Evolutionary conservation across 1,140 invertebrate genomes (phyloP).

Genomic region (Diprion similis): DNA sequence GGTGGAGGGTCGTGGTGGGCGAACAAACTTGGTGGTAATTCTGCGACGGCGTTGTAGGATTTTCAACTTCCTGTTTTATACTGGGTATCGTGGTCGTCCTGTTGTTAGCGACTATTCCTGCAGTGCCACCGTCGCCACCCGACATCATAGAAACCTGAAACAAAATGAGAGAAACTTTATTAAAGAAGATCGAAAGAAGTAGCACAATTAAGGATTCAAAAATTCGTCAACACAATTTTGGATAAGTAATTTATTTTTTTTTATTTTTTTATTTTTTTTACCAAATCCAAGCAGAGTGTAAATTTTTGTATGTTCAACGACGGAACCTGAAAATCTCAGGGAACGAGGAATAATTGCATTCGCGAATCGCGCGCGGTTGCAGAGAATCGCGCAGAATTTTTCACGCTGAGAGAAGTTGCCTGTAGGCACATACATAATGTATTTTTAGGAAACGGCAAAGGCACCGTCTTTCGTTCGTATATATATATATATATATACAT

Average conservation of each 20-base stretch:
- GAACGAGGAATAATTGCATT: too few species aligned
- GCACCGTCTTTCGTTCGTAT: too few species aligned
- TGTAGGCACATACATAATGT: too few species aligned
- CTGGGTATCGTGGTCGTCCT: conserved; percentile 50
- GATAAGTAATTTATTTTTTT: too few species aligned
- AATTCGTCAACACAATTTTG: not conserved
- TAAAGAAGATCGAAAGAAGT: not conserved
- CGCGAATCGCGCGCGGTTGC: too few species aligned
- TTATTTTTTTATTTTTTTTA: not conserved
- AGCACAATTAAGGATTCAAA: not conserved
- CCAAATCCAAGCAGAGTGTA: too few species aligned
- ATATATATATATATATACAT: too few species aligned
- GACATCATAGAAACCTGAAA: conserved; percentile 69
- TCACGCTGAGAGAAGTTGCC: too few species aligned
- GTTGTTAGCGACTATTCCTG: conserved; percentile 56
- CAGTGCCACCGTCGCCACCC: conserved; percentile 43
- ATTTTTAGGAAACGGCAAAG: too few species aligned
- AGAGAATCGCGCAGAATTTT: too few species aligned
- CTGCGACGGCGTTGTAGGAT: conserved; percentile 55
- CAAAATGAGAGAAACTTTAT: conserved; percentile 23
- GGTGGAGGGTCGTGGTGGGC: conserved; percentile 62
- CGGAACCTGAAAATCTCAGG: too few species aligned
- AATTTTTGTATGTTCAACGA: too few species aligned
- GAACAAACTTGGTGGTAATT: conserved; percentile 68
- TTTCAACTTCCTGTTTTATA: conserved; percentile 68